Base-by-base conservation (phyloP, 2,888 invertebrate species). In the Schrankia costaestrigalis region DNA sequence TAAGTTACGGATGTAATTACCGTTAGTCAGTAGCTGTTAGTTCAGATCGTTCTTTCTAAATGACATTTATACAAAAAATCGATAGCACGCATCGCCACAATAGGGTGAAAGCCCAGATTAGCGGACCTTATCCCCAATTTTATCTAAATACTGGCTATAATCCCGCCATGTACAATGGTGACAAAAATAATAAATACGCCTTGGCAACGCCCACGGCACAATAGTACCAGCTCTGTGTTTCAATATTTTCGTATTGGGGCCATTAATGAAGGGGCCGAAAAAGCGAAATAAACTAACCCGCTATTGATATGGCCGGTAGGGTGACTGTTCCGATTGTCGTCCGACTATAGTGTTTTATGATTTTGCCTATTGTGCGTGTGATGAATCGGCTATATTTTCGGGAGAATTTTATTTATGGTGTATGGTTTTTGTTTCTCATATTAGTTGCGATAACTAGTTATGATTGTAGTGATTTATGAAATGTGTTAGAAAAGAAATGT, bases 121-220 rank as follows among this genome's bases (percentile, higher is more conserved):
- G 77, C 65, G 56, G 58, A 61, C 80, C 60, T 82, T 86, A 87
- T 87, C 85, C 85, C 82, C 85, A 86, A 87, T 87, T 85, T 76
- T 78, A 87, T 87, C 87, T 87, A 86, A 87, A 87, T 84, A 83
- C 83, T 72, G 61, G 67, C 71, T 77, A 73, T 87, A 84, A 86
- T 81, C 84, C 83, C 61, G 30, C 47, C 62, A 52, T 54, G 71
- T 69, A 87, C 87, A 87, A 76, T 73, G 77, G 87, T 78, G 85
- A 85, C 85, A 84, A 83, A 86, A 87, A 87, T 86, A 87, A 87
- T 85, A 86, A 86, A 86, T 87, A 86, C 62, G 72, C 68, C 52
- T 23, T 29, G 63, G 76, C 62, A 60, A 76, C 81, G 81, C 77
- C 75, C 66, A 75, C 76, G 74, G 68, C 66, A 56, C 63, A 60